These are phyloP conservation scores for Pelmatolapia mariae DNA, from an alignment of 2,113 vertebrate genomes.

Conservation along the genomic window DNA sequence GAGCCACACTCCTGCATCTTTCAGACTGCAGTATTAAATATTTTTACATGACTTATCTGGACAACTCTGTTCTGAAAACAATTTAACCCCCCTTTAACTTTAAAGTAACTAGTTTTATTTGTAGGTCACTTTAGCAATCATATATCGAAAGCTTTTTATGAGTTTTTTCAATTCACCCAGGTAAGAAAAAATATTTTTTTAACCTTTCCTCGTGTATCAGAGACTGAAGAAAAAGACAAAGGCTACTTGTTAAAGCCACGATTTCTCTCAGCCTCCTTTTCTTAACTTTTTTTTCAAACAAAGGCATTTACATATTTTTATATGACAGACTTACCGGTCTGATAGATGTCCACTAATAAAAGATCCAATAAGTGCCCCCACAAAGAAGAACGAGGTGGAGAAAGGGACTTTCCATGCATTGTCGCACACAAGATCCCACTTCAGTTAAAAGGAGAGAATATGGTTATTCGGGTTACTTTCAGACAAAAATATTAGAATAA, in stretches of 20 bases:
- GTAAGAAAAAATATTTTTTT: background rate
- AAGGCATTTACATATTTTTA: background rate
- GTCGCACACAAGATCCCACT: background rate
- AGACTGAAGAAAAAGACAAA: background rate
- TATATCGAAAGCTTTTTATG: background rate
- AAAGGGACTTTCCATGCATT: background rate
- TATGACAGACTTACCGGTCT: background rate
- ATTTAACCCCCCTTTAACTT: background rate
- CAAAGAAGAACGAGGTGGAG: background rate
- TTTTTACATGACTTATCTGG: background rate
- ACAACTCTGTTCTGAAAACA: background rate
- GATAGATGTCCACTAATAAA: background rate
- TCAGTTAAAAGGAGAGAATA: background rate
- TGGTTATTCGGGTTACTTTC: background rate
- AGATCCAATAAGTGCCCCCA: background rate
- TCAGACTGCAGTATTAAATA: background rate
- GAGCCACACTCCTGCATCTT: background rate
- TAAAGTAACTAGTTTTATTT: background rate
- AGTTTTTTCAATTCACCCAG: background rate
- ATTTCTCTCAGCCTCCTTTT: background rate
- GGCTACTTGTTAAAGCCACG: background rate
- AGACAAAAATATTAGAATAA: background rate
- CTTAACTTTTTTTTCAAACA: background rate
- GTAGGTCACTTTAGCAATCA: background rate
- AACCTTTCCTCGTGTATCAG: background rate